Evolutionary conservation across 2,888 invertebrate species (phyloP).

Genomic region (Apoderus coryli): DNA sequence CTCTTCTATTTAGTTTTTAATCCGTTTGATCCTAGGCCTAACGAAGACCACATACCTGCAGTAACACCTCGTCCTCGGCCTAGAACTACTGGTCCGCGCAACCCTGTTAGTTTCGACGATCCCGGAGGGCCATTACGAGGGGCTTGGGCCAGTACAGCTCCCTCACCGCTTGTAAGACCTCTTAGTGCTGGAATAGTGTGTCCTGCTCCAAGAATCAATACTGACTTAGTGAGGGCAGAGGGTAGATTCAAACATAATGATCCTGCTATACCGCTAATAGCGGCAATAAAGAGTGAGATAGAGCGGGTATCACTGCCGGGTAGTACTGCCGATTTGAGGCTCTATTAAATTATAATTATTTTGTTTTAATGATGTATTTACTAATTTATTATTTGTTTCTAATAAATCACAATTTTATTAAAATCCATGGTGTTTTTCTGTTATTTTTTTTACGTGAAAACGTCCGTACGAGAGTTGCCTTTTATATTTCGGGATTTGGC

Average conservation of each 20-base stretch:
- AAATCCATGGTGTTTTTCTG: too few species aligned
- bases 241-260: constrained; percentile 45
- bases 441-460: too few species aligned
- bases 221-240: constrained; percentile 40
- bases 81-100: constrained; percentile 28
- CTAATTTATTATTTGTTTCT: constrained; percentile 2
- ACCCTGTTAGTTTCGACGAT: constrained; percentile 10
- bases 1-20: too few species aligned
- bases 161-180: constrained; percentile 40
- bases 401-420: background rate
- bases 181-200: constrained; percentile 50
- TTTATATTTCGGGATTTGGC: too few species aligned
- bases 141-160: constrained; percentile 39
- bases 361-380: background rate
- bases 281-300: constrained; percentile 66
- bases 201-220: constrained; percentile 34
- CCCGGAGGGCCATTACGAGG: constrained; percentile 31
- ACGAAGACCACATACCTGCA: constrained; percentile 18
- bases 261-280: constrained; percentile 69
- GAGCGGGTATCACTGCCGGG: constrained; percentile 32
- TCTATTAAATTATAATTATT: constrained; percentile 14
- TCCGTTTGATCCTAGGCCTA: constrained; percentile 16
- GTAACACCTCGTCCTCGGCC: constrained; percentile 25
- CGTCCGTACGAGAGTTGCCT: too few species aligned
- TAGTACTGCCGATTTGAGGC: constrained; percentile 28